Percentiles rank a stretch among this genome's conserved stretches.
Evolutionary conservation across 2,797 vertebrate species (phyloP).

Genomic region (Taenioides sp.): DNA sequence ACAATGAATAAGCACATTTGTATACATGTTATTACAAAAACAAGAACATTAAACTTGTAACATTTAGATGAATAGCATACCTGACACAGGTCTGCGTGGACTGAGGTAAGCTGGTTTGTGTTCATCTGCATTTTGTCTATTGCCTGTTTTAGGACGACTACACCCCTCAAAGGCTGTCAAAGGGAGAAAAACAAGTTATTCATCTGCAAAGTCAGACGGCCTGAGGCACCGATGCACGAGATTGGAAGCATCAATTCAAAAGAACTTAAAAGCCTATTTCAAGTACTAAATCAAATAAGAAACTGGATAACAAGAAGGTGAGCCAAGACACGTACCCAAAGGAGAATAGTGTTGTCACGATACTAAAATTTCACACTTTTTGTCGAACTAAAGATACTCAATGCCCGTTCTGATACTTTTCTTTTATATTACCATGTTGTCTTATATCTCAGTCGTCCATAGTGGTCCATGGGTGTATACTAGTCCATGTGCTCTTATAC

Average conservation of each 20-base stretch:
- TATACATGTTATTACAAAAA: too few species aligned
- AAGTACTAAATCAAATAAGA: not conserved
- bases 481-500: too few species aligned
- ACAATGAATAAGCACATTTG: too few species aligned
- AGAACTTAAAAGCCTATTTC: too few species aligned
- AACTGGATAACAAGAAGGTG: not conserved
- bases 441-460: too few species aligned
- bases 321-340: not conserved
- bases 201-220: conserved; percentile 7
- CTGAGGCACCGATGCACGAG: not conserved
- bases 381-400: too few species aligned
- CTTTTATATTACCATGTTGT: too few species aligned
- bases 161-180: conserved; percentile 92
- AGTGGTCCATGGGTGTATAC: too few species aligned
- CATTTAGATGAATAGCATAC: conserved; percentile 58
- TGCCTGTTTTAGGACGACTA: conserved; percentile 96
- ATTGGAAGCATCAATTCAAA: too few species aligned
- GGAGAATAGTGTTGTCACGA: not conserved
- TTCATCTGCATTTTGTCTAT: conserved; percentile 99
- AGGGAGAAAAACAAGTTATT: conserved; percentile 5
- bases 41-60: not conserved
- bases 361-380: too few species aligned
- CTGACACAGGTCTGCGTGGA: conserved; percentile 99
- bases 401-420: too few species aligned
- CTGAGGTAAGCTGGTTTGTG: conserved; percentile 99